phyloP scores from a whole-genome alignment of 2,113 vertebrate genomes.

The Edolisoma coerulescens region DNA sequence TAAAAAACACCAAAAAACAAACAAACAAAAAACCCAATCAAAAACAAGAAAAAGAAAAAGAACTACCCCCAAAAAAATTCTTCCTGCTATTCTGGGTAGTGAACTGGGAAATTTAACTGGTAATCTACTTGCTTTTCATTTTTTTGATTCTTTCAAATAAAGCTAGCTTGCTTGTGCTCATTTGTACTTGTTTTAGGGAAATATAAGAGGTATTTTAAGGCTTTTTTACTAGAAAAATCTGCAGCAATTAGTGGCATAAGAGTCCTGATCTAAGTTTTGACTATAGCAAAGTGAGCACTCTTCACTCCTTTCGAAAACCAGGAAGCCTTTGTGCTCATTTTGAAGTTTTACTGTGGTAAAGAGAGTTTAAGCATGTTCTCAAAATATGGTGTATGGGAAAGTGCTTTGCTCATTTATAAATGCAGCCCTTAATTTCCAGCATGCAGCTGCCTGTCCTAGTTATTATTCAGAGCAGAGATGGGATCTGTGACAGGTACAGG shows the following conservation, averaged over 20 bases:
- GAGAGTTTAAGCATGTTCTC: background rate
- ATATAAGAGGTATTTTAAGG: background rate
- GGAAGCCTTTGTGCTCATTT: background rate
- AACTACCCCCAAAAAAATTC: background rate
- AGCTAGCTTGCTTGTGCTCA: background rate
- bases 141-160: background rate
- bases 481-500: background rate
- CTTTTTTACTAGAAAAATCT: background rate
- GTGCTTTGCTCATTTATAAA: background rate
- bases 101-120: background rate
- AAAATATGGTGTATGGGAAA: background rate
- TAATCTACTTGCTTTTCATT: background rate
- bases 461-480: background rate
- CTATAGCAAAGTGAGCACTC: background rate
- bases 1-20: rapidly evolving
- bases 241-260: background rate
- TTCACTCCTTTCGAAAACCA: background rate
- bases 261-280: background rate
- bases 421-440: background rate
- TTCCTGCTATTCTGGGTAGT: background rate
- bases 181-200: background rate
- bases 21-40: too few relatives aligned
- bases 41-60: background rate
- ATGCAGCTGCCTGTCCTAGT: background rate
- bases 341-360: background rate